These are phyloP conservation scores for Trididemnum nubilum DNA, from an alignment of 23 tunicate species.

Conservation along the genomic window DNA sequence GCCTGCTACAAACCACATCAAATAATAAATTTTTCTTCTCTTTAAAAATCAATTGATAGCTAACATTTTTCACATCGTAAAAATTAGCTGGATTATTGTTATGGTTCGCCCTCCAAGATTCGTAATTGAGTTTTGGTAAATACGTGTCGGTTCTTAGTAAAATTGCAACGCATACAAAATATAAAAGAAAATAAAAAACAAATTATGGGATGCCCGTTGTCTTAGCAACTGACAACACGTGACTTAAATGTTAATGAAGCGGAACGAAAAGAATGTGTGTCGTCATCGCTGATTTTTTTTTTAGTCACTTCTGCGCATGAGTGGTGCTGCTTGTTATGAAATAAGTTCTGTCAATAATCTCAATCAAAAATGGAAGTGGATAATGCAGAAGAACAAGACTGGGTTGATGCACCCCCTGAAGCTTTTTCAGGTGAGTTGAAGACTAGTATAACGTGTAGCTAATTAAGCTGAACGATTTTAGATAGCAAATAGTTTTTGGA, in stretches of 20 bases:
- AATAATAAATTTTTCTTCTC: too few relatives aligned
- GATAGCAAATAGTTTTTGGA: too few relatives aligned
- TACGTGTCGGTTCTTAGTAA: not conserved
- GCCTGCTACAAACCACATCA: too few relatives aligned
- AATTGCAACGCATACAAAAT: not conserved
- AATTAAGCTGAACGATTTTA: too few relatives aligned
- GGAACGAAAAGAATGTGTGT: constrained; percentile 64
- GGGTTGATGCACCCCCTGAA: constrained; percentile 2
- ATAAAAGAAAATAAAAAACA: not conserved
- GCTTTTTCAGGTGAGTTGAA: constrained; percentile 12
- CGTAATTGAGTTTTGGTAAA: not conserved
- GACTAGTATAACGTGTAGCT: not conserved
- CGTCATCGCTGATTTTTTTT: constrained; percentile 44
- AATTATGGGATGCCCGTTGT: constrained; percentile 81
- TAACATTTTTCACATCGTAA: too few relatives aligned
- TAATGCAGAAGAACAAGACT: constrained; percentile 7
- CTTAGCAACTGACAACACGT: constrained; percentile 69
- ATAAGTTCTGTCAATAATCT: not conserved
- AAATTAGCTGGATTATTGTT: not conserved
- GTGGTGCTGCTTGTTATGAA: not conserved
- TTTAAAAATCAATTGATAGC: too few relatives aligned
- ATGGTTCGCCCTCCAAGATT: not conserved
- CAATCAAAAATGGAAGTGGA: constrained; percentile 4
- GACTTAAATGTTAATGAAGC: constrained; percentile 40
- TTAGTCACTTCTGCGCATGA: not conserved